A percentile compares a stretch with the other conserved stretches of the same genome.
These are phyloP conservation scores for Resseliella maxima DNA, from an alignment of 2,888 invertebrate species.

Conservation along the genomic window DNA sequence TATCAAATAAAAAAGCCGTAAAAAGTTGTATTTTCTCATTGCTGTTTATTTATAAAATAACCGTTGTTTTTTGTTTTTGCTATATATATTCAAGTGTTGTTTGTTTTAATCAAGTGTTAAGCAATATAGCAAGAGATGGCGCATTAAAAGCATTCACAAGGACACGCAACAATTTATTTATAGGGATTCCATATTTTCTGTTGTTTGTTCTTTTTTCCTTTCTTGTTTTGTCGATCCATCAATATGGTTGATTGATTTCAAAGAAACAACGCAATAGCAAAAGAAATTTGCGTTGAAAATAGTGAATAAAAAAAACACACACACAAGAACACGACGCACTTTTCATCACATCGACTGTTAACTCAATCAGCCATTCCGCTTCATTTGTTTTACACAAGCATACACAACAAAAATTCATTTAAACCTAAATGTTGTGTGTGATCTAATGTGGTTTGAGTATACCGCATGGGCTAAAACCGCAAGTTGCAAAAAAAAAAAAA, in stretches of 20 bases:
- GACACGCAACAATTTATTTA: neutral
- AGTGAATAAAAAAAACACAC: neutral
- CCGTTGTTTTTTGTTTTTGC: neutral
- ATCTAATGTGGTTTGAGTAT: no score
- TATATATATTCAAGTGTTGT: neutral
- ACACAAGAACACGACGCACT: neutral
- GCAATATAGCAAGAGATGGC: slow-evolving; percentile 42
- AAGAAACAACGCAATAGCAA: neutral
- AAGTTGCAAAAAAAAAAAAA: no score
- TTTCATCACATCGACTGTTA: neutral
- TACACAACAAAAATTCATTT: no score
- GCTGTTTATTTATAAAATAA: neutral
- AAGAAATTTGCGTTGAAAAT: neutral
- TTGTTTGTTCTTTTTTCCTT: neutral
- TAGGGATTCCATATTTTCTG: slow-evolving; percentile 25
- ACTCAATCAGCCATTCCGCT: no score
- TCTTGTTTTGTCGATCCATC: neutral
- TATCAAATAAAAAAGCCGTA: no score
- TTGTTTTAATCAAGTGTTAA: neutral
- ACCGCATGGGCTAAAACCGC: no score
- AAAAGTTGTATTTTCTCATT: neutral
- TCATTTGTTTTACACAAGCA: no score
- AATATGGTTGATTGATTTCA: slow-evolving; percentile 13
- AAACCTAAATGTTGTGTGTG: no score
- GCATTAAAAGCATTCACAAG: neutral